These are phyloP conservation scores for Catagonus wagneri DNA, from an alignment of 2,113 vertebrate genomes.

Conservation along the genomic window DNA sequence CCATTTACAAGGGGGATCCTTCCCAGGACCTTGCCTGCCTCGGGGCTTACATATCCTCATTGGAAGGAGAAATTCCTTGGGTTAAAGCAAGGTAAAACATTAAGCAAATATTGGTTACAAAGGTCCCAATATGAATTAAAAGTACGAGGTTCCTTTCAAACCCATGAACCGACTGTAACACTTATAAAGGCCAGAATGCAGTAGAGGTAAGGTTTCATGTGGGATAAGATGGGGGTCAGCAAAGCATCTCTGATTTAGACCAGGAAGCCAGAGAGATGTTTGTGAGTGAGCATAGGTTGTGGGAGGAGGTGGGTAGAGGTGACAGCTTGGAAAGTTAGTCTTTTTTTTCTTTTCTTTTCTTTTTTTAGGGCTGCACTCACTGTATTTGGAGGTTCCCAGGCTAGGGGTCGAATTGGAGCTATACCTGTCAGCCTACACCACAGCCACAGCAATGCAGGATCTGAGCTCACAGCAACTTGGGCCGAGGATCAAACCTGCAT, in stretches of 20 bases:
- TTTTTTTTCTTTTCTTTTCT: too few species aligned
- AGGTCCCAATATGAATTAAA: not conserved
- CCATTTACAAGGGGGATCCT: not conserved
- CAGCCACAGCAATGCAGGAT: too few species aligned
- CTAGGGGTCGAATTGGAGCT: too few species aligned
- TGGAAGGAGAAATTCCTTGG: not conserved
- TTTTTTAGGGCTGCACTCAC: too few species aligned
- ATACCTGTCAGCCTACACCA: too few species aligned
- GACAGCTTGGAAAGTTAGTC: not conserved
- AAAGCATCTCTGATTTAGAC: not conserved
- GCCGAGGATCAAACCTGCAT: too few species aligned
- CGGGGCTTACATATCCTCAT: not conserved
- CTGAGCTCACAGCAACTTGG: too few species aligned
- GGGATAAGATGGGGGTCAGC: not conserved
- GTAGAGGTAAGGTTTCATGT: not conserved
- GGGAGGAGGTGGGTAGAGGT: too few species aligned
- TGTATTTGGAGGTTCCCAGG: too few species aligned
- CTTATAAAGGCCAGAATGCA: not conserved
- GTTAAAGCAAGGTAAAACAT: not conserved
- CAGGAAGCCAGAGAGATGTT: not conserved
- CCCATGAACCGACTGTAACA: not conserved
- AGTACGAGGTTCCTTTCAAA: not conserved
- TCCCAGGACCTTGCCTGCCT: not conserved
- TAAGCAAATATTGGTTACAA: not conserved
- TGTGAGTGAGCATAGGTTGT: fast-evolving